A percentile compares a stretch with the other conserved stretches of the same genome.
Evolutionary conservation across 2,888 invertebrate species (phyloP).

Genomic region (Scaeva pyrastri): DNA sequence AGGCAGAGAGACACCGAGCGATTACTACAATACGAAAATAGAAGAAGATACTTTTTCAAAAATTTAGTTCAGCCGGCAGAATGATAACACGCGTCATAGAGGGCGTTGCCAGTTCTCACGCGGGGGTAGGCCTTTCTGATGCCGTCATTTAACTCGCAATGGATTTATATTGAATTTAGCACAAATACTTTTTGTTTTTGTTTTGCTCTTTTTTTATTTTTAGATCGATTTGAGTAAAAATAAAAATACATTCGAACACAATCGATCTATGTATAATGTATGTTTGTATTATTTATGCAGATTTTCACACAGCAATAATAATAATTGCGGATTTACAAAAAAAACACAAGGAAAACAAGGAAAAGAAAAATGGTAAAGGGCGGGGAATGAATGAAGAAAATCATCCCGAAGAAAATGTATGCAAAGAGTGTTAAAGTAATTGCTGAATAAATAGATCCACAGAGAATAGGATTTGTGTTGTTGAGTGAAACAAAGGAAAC

Average conservation of each 20-base stretch:
- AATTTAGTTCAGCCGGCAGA: slow-evolving; percentile 57
- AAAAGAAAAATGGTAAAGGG: neutral
- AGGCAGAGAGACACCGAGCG: neutral
- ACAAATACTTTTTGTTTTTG: slow-evolving; percentile 8
- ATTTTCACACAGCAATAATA: slow-evolving; percentile 64
- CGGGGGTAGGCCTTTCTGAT: slow-evolving; percentile 39
- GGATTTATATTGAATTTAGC: slow-evolving; percentile 47
- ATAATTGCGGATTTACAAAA: slow-evolving; percentile 42
- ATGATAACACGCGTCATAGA: slow-evolving; percentile 32
- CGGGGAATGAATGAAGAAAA: slow-evolving; percentile 16
- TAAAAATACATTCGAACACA: slow-evolving; percentile 70
- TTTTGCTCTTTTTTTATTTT: slow-evolving; percentile 46
- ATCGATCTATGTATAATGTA: slow-evolving; percentile 48
- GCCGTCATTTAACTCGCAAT: slow-evolving; percentile 19
- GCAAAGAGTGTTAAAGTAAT: slow-evolving; percentile 66
- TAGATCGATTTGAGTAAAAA: slow-evolving; percentile 59
- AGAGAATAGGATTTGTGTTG: slow-evolving; percentile 41
- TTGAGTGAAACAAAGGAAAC: slow-evolving; percentile 24
- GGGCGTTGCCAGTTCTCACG: slow-evolving; percentile 18
- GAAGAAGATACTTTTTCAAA: slow-evolving; percentile 32
- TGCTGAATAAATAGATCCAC: slow-evolving; percentile 65
- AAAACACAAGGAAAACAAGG: neutral
- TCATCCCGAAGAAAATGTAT: slow-evolving; percentile 39
- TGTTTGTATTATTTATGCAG: slow-evolving; percentile 61
- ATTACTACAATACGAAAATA: slow-evolving; percentile 1